Base-by-base conservation (phyloP, 2,888 invertebrate species). In the Teleiodes luculella region DNA sequence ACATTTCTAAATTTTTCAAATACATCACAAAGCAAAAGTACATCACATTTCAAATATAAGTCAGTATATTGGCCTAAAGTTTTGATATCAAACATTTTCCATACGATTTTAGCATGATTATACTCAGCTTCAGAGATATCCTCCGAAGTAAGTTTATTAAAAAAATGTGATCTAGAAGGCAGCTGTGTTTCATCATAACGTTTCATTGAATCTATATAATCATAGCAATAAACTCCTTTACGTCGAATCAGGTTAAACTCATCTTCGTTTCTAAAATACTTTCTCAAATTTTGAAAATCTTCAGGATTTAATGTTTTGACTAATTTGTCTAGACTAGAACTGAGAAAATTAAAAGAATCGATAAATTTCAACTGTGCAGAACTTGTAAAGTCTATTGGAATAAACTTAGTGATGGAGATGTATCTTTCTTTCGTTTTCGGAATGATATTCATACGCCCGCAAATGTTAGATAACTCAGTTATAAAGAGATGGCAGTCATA, bases 1-100 rank as follows among this genome's bases (percentile, higher is more conserved):
- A 49, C 37, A 8, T 45, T 11, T n/a, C 58, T 16, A 16, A 61
- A 56, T 30, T 60, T 59, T 48, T 59, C 57, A 53, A 55, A 61
- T 14, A 61, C 37, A 20, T 61, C 57, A 11, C 52, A 13, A 51
- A 58, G 31, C n/a, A 57, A 35, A 10, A 58, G 4, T 0, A 56
- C 56, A 31, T 59, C 58, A 11, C 43, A 37, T 48, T 56, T 59
- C 18, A 57, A 35, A 52, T 59, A 59, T 14, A 61, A 30, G 28
- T 60, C 57, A 14, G 52, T 54, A 31, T 60, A 60, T 31, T 57
- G 53, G 2, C 54, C 55, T 30, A 61, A n/a, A 14, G 52, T 24
- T 31, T 48, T 43, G 8, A 56, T 20, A 28, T 54, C 45, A 30
- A 60, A 58, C 8, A 16, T 16, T n/a, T 35, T 43, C 58, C 60